Conservation (phyloP, 2,888 invertebrate species). For the Ptilodon capucinus region DNA sequence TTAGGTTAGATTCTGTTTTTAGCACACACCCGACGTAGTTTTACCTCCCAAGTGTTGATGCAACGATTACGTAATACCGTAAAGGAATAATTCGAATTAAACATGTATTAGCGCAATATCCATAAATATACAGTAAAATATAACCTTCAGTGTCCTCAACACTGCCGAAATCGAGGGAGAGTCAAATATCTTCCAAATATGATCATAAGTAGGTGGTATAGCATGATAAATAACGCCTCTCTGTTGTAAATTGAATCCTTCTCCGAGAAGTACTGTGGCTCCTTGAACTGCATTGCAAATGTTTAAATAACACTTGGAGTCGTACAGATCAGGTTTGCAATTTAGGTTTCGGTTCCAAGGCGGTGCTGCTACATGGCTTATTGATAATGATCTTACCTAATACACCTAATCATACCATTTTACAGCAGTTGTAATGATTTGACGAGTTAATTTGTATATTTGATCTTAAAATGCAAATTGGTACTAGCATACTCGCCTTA, state of each 20-base stretch:
- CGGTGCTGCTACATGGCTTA: constrained; percentile 17
- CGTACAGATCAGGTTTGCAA: constrained; percentile 42
- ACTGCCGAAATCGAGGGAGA: constrained; percentile 5
- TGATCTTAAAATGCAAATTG: neutral
- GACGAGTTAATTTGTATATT: constrained; percentile 5
- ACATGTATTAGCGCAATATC: no score
- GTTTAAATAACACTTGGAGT: constrained; percentile 49
- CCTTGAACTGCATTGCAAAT: constrained; percentile 65
- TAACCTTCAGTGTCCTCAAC: neutral
- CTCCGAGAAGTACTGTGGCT: constrained; percentile 23
- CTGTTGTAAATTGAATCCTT: constrained; percentile 17
- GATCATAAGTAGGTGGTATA: constrained; percentile 5
- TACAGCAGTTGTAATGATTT: constrained; percentile 15
- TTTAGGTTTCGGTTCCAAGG: constrained; percentile 57
- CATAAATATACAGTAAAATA: no score
- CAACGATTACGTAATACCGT: neutral
- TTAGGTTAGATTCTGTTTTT: constrained; percentile 9
- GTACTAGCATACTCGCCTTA: constrained; percentile 6
- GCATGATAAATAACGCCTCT: constrained; percentile 6
- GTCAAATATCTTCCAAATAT: constrained; percentile 3
- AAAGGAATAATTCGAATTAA: no score
- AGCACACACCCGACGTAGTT: neutral
- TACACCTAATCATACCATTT: constrained; percentile 15
- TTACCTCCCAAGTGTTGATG: neutral
- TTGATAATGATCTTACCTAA: constrained; percentile 19